Base-by-base conservation (phyloP, 1,140 invertebrate species). In the Brachionus calyciflorus region DNA sequence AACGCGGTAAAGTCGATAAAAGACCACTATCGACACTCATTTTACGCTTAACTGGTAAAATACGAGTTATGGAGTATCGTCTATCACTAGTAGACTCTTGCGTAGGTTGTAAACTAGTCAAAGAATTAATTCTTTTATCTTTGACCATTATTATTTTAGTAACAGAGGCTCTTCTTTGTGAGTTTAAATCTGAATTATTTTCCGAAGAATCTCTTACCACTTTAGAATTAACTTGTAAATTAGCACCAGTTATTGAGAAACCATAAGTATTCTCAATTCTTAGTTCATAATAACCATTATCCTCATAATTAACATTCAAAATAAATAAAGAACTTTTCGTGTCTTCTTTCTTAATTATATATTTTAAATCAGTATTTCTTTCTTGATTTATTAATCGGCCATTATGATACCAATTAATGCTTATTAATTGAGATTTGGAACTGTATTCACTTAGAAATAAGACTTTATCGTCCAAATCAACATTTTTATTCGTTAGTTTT, bases 401-500 rank as follows among this genome's bases (percentile, higher is more conserved):
- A 73, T 73, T 73, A 21, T 73, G 46, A 73, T 73, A 73, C 69
- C 69, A 73, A 2, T 24, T 51, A 12, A 65, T 46, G 5, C n/a
- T 65, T 5, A 21, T n/a, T 12, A 65, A 21, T 65, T 46, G 5
- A 9, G 60, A 30, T 26, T 44, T 9, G 9, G 60, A 65, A 21
- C 26, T 44, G 26, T 21, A 65, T 12, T 65, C 40, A 41, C 60
- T 44, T n/a, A 41, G 12, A 65, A 65, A 65, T 41, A 41, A 10
- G 1, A 26, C 37, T 44, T 14, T 65, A 37, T 44, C 60, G 24
- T 65, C 17, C 0, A 65, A 6, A 3, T 65, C 24, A 6, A 65
- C 60, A 2, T 37, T 21, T 44, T 44, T 37, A 24, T 26, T 44
- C 5, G n/a, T 9, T 4, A 65, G 14, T 5, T 3, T 4, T 10